phyloP scores from a whole-genome alignment of 2,113 vertebrate genomes.

The Hassar affinis region DNA sequence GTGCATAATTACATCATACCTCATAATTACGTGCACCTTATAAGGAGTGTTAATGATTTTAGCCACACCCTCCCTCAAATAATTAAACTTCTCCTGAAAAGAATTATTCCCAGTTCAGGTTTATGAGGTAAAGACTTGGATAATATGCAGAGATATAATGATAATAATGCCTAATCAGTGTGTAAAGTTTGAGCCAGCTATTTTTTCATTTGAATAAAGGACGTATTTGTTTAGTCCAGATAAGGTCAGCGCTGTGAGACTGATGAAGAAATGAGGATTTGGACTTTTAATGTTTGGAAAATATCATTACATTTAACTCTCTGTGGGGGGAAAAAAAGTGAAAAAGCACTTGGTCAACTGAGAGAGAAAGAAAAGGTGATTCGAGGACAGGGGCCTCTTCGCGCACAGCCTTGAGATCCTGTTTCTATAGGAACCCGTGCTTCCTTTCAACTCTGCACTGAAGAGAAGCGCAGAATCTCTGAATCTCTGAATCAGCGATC shows the following conservation, averaged over 20 bases:
- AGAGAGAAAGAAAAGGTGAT: not conserved
- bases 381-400: conserved; percentile 39
- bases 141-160: not conserved
- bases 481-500: not conserved
- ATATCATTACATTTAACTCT: not conserved
- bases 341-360: not conserved
- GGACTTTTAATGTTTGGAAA: not conserved
- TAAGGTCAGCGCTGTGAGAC: not conserved
- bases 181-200: not conserved
- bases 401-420: not conserved
- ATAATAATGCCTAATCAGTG: not conserved
- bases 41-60: too few relatives aligned
- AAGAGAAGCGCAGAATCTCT: not conserved
- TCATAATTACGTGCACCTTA: too few relatives aligned
- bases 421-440: conserved; percentile 52
- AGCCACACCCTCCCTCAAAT: too few relatives aligned
- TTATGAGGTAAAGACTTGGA: not conserved
- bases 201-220: not conserved
- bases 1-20: too few relatives aligned
- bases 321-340: not conserved
- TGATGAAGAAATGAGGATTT: not conserved
- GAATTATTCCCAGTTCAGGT: too few relatives aligned
- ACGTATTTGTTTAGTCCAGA: not conserved
- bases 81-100: too few relatives aligned
- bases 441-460: conserved; percentile 4